phyloP scores from a whole-genome alignment of 1,140 invertebrate genomes.

The Polypedilum pembai region DNA sequence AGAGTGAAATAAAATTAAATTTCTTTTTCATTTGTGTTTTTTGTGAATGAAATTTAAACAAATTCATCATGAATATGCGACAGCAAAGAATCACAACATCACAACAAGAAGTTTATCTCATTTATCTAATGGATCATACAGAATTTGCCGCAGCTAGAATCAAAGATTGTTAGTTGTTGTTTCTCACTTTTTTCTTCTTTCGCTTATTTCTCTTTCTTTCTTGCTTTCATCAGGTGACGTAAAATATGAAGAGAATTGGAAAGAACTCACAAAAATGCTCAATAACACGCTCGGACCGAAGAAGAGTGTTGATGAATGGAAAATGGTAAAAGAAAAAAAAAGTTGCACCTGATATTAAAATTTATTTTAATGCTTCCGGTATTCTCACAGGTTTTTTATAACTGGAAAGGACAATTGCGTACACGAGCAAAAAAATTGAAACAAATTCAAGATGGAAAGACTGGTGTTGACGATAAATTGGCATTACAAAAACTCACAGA shows the following conservation, averaged over 20 bases:
- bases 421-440: slow-evolving; percentile 14
- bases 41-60: background rate
- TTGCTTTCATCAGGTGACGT: slow-evolving; percentile 1
- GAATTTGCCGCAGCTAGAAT: slow-evolving; percentile 13
- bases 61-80: slow-evolving; percentile 11
- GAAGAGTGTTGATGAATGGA: background rate
- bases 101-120: slow-evolving; percentile 24
- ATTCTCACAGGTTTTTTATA: slow-evolving; percentile 13
- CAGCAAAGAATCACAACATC: background rate
- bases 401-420: slow-evolving; percentile 16
- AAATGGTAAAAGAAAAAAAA: background rate
- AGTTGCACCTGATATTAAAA: background rate
- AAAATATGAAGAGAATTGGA: slow-evolving; percentile 26
- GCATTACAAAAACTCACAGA: slow-evolving; percentile 15
- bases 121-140: slow-evolving; percentile 22
- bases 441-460: slow-evolving; percentile 18
- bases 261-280: background rate
- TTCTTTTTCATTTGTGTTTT: too few relatives aligned
- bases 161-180: slow-evolving; percentile 17
- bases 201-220: background rate
- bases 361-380: background rate
- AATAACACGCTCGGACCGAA: slow-evolving; percentile 6
- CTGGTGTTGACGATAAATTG: slow-evolving; percentile 21
- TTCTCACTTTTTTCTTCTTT: background rate
- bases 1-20: too few relatives aligned